Percentiles rank a stretch among this genome's conserved stretches.
Conservation (phyloP, 2,888 invertebrate species). For the Plutella xylostella region DNA sequence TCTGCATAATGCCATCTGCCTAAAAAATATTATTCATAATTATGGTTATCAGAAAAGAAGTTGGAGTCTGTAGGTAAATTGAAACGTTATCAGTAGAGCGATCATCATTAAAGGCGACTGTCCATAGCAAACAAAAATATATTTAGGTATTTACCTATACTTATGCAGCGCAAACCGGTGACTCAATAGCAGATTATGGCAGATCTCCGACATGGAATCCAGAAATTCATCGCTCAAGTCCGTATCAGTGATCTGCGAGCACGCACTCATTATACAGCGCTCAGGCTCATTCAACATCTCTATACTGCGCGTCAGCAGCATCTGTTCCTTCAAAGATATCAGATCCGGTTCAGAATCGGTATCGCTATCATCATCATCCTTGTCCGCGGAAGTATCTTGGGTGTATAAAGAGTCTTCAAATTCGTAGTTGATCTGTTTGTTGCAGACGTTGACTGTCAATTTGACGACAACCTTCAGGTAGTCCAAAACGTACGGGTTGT, state of each 20-base stretch:
- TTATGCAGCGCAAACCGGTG: slow-evolving; percentile 86
- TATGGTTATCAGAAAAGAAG: no score
- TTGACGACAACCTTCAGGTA: slow-evolving; percentile 57
- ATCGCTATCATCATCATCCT: slow-evolving; percentile 71
- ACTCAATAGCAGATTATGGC: slow-evolving; percentile 85
- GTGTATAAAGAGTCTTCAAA: slow-evolving; percentile 58
- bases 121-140: background rate
- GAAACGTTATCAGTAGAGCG: no score
- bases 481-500: slow-evolving; percentile 51
- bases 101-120: no score
- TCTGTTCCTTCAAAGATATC: slow-evolving; percentile 54
- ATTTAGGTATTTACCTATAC: slow-evolving; percentile 77
- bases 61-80: no score
- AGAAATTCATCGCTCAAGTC: slow-evolving; percentile 68
- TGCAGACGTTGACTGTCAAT: slow-evolving; percentile 52
- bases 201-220: slow-evolving; percentile 79
- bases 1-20: no score
- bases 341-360: slow-evolving; percentile 64
- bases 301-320: slow-evolving; percentile 68
- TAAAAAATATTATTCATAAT: no score
- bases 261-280: slow-evolving; percentile 45
- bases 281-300: slow-evolving; percentile 74
- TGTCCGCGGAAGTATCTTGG: slow-evolving; percentile 57
- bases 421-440: slow-evolving; percentile 52
- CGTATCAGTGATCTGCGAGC: slow-evolving; percentile 61